Base-by-base conservation (phyloP, 1,140 invertebrate species). In the Heliconius eleuchia region DNA sequence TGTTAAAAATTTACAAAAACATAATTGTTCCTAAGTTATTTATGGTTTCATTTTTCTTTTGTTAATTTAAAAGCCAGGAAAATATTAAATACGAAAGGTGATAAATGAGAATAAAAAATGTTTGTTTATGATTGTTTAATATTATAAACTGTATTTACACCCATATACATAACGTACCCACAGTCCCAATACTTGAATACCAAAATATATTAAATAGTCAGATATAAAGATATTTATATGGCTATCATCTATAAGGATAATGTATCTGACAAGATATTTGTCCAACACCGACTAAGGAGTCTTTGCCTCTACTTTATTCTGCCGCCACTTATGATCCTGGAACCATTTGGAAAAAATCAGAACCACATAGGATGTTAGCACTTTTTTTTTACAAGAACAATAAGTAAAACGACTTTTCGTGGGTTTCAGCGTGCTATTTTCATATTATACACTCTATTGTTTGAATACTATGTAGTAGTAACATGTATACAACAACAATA, bases 291-390 rank as follows among this genome's bases (percentile, higher is more conserved):
- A 77, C 75, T 88, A 92, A 77, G 90, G 87, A 74, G 87, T 83
- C 87, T 94, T 94, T 55, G 84, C 75, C 83, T 92, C 90, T 82
- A 85, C 81, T 89, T 92, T 94, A 85, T 91, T 92, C 81, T 92
- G 92, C 83, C 92, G 85, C 92, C 92, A 94, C 86, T 94, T 94
- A 85, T 94, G 92, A 83, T 94, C 92, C 92, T 94, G 92, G 78
- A 94, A 92, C 85, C 39, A 83, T 85, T 79, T 87, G 30, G 73
- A 19, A 79, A 57, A 19, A 23, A n/a, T 66, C 11, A 30, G 16
- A 46, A 50, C 16, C 37, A 8, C 9, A 13, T 66, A 66, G 18
- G 30, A 27, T 66, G 27, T 66, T 18, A 66, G 60, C 60, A 66
- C 60, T 30, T 11, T 37, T 37, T 37, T 57, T 37, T 57, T 57